Conservation (phyloP, 2,113 vertebrate species). For the Pyxicephalus adspersus region DNA sequence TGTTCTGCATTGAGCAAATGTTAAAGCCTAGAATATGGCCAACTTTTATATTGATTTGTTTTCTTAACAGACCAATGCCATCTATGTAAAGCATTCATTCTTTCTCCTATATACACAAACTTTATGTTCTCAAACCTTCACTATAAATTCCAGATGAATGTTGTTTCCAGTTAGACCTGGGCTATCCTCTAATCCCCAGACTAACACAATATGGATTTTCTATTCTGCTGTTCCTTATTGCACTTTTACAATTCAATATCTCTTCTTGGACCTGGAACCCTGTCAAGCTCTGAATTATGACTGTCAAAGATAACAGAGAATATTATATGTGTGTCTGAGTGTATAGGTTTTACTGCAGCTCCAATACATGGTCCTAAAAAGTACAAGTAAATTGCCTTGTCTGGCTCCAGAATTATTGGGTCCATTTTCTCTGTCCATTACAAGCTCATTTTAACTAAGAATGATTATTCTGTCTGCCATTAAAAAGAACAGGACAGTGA, state of each 20-base stretch:
- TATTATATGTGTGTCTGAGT: slow-evolving; percentile 34
- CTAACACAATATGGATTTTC: slow-evolving; percentile 7
- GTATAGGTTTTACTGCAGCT: slow-evolving; percentile 27
- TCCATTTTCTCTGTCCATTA: slow-evolving; percentile 42
- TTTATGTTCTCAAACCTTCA: no score
- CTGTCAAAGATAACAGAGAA: slow-evolving; percentile 36
- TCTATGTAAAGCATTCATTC: no score
- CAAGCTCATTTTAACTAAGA: slow-evolving; percentile 4
- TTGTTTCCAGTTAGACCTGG: background rate
- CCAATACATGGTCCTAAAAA: background rate
- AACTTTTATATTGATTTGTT: no score
- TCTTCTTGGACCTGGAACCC: background rate
- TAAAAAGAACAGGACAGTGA: slow-evolving; percentile 1
- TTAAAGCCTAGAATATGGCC: no score
- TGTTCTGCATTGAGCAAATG: no score
- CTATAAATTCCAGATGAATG: no score
- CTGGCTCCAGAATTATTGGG: slow-evolving; percentile 48
- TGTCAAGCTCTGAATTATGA: slow-evolving; percentile 25
- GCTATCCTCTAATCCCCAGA: background rate
- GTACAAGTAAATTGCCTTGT: slow-evolving; percentile 13
- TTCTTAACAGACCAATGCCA: no score
- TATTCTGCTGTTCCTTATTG: background rate
- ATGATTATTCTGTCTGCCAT: slow-evolving; percentile 33
- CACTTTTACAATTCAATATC: slow-evolving; percentile 19
- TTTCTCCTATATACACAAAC: no score